Base-by-base conservation (phyloP, 2,797 vertebrate species). In the Catostomus latipinnis region DNA sequence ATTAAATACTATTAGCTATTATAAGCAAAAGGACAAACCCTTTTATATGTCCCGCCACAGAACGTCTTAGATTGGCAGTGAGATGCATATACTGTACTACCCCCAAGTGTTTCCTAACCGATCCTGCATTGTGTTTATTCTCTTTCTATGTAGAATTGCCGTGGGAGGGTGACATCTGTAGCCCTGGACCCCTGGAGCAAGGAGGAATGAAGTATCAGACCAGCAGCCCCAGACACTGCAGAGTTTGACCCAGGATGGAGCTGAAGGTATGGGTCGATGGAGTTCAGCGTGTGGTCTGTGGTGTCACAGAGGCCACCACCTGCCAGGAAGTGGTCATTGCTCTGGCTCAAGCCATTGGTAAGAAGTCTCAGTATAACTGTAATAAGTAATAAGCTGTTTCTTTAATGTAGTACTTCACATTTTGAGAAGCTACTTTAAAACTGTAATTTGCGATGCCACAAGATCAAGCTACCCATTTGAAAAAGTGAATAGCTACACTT, bases 261-360 rank as follows among this genome's bases (percentile, higher is more conserved):
- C 96, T 99, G 81, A 99, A 99, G 90, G 98, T 99, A 85, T 99
- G 98, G 98, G 98, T 99, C 82, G 98, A 99, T 81, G 98, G 98
- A 88, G 95, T 98, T 81, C 98, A 99, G 92, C 95, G 98, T 80
- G 97, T 99, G 3, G 97, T 99, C 68, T 99, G 98, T 22, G 98
- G 98, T 6, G 98, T 99, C 90, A 98, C 98, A 0, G 98, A 99
- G 90, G 95, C 95, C 80, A 99, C 98, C 72, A 99, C 98, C 53
- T 99, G 98, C 94, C 97, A 99, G 88, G 98, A 99, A 85, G 98
- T 99, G 79, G 98, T 99, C n/a, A 99, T 99, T 81, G 98, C 98
- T 78, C 93, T 99, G 88, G 98, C 98, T 65, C 98, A 99, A 89
- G 98, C 98, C 1, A 99, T 99, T 87, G 98, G 98, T 99, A 89